phyloP scores from a whole-genome alignment of 2,888 invertebrate species.

The Oscheius sp. region DNA sequence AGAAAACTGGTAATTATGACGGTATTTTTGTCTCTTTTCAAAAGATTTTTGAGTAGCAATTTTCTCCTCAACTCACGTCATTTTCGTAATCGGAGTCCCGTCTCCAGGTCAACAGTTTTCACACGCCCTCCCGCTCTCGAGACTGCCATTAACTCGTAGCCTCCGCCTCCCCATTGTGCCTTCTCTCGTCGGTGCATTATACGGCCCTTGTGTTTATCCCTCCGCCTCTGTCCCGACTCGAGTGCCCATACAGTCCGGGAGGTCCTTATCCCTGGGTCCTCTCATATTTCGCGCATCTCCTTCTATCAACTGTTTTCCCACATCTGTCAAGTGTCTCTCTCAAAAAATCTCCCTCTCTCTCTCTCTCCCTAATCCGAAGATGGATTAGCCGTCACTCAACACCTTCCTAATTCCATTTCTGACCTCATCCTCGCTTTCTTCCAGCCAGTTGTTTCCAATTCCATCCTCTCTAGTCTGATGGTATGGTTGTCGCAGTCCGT shows the following conservation, averaged over 20 bases:
- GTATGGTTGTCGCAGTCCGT: slow-evolving; percentile 9
- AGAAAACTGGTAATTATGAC: neutral
- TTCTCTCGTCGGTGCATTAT: slow-evolving; percentile 1
- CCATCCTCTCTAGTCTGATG: neutral
- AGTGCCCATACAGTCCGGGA: slow-evolving; percentile 1
- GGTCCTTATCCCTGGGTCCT: neutral
- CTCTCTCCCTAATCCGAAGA: neutral
- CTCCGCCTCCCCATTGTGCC: slow-evolving; percentile 11
- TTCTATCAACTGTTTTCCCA: neutral
- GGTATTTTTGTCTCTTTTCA: neutral
- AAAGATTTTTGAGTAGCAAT: neutral
- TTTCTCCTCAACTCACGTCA: neutral
- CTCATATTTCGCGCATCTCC: neutral
- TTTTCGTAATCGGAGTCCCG: neutral
- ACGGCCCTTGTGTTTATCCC: slow-evolving; percentile 10
- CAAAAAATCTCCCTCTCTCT: too few species aligned
- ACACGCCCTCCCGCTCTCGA: neutral
- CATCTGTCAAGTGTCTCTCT: neutral
- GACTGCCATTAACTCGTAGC: neutral
- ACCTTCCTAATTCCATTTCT: neutral
- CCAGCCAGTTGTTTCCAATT: neutral
- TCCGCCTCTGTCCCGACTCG: neutral
- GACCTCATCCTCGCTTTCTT: neutral
- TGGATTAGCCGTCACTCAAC: too few species aligned
- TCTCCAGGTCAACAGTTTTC: neutral